Evolutionary conservation across 2,113 vertebrate genomes (phyloP).

Genomic region (Heterotis niloticus): DNA sequence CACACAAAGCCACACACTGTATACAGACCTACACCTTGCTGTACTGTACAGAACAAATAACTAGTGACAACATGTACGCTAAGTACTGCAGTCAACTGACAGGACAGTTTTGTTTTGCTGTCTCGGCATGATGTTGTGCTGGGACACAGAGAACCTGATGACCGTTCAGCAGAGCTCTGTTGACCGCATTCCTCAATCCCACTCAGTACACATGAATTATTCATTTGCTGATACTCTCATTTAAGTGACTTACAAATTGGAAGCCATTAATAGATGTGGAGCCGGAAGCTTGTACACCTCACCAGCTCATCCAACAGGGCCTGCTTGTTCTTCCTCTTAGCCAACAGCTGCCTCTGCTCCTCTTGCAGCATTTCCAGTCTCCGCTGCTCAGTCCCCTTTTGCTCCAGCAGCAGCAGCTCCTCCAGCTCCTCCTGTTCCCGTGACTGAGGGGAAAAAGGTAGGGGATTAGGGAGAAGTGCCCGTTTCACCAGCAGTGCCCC

Average conservation of each 20-base stretch:
- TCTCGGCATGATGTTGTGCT: not conserved
- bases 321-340: conserved; percentile 92
- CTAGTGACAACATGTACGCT: too few relatives aligned
- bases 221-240: conserved; percentile 22
- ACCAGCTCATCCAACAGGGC: conserved; percentile 92
- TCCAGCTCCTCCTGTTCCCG: conserved; percentile 94
- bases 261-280: conserved; percentile 20
- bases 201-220: conserved; percentile 19
- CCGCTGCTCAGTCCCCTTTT: conserved; percentile 79
- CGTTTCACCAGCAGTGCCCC: too few relatives aligned
- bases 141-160: not conserved
- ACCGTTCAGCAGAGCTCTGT: not conserved
- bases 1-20: too few relatives aligned
- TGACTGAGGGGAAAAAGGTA: conserved; percentile 59
- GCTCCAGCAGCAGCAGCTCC: conserved; percentile 84
- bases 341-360: conserved; percentile 83
- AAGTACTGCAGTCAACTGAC: not conserved
- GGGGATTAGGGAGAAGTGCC: not conserved
- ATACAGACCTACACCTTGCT: too few relatives aligned
- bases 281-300: conserved; percentile 39
- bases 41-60: too few relatives aligned
- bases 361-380: conserved; percentile 82
- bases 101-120: not conserved
- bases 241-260: conserved; percentile 21
- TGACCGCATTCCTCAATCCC: not conserved